Evolutionary conservation across 2,797 vertebrate genomes (phyloP).

Genomic region (Siniperca scherzeri): DNA sequence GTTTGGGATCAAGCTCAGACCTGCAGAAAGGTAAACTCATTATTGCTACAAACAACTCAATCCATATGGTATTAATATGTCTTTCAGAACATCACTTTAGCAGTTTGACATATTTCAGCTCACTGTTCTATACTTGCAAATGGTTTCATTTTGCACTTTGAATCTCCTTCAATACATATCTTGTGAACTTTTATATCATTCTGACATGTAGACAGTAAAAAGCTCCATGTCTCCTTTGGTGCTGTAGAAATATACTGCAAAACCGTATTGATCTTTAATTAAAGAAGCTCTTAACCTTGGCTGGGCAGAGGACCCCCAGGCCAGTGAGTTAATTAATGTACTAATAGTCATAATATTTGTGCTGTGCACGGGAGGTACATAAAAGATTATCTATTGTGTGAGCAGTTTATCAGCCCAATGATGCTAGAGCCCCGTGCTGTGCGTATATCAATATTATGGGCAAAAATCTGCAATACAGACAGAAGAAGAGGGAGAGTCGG

Average conservation of each 20-base stretch:
- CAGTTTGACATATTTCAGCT: constrained; percentile 53
- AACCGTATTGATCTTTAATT: constrained; percentile 90
- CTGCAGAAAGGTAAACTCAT: constrained; percentile 45
- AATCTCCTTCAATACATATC: constrained; percentile 58
- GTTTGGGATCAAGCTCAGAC: constrained; percentile 29
- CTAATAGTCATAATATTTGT: constrained; percentile 92
- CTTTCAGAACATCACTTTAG: constrained; percentile 33
- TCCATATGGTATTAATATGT: constrained; percentile 37
- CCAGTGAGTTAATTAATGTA: constrained; percentile 89
- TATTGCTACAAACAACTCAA: constrained; percentile 25
- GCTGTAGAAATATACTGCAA: constrained; percentile 85
- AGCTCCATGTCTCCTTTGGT: constrained; percentile 77
- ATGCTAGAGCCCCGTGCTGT: constrained; percentile 85
- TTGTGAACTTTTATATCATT: constrained; percentile 70
- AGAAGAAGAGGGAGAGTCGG: constrained; percentile 75
- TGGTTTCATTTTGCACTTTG: constrained; percentile 67
- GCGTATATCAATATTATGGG: constrained; percentile 89
- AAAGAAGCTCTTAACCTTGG: constrained; percentile 90
- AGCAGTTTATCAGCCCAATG: constrained; percentile 88
- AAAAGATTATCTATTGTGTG: constrained; percentile 90
- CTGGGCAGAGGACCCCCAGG: constrained; percentile 84
- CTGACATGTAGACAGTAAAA: constrained; percentile 76
- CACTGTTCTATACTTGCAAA: constrained; percentile 47
- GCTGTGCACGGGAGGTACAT: constrained; percentile 89
- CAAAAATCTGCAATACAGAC: constrained; percentile 80